Evolutionary conservation across 2,888 invertebrate genomes (phyloP), one percentile per base, ranked within the genome.

Genomic region (Trisateles emortualis): DNA sequence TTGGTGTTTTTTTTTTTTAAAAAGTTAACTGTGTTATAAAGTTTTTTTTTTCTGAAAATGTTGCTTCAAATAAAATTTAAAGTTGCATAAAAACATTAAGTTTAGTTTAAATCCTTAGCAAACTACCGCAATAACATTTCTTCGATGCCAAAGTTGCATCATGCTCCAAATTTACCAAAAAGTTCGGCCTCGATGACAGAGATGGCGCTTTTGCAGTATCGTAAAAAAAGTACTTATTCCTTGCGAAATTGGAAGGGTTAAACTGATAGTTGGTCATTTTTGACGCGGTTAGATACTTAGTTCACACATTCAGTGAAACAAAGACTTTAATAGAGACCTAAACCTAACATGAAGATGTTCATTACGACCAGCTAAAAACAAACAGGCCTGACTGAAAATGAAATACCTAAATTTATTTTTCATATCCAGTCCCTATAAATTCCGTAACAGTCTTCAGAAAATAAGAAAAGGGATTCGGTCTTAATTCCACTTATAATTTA

Each of bases 161-260:
- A 30, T 10, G 43, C 52, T 45, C 56, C 44, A 50, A 42, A 13
- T 48, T 45, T 40, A 58, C 59, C 35, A 65, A 68, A 55, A 72
- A 80, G 78, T 82, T 81, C 79, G 3, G 22, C 40, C 30, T 2
- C 13, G 17, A 46, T 54, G 6, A 17, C 64, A 77, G 56, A 82
- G 82, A 81, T 82, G 82, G 79, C 81, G 79, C 70, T 74, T 63
- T 66, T 47, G n/a, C 2, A 19, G 44, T 43, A 52, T 45, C 46
- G 10, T 47, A 55, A 63, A 70, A n/a, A 67, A 55, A 30, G 8
- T 43, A 33, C 46, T 36, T 36, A 38, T 10, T n/a, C 3, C 24
- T 19, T 14, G 35, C 16, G 19, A 43, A 45, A 51, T 54, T 57
- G 11, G 16, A 49, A 26, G 45, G 42, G 36, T 54, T 60, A 52